Conservation (phyloP, 2,888 invertebrate genomes). For the Acholoe squamosa region DNA sequence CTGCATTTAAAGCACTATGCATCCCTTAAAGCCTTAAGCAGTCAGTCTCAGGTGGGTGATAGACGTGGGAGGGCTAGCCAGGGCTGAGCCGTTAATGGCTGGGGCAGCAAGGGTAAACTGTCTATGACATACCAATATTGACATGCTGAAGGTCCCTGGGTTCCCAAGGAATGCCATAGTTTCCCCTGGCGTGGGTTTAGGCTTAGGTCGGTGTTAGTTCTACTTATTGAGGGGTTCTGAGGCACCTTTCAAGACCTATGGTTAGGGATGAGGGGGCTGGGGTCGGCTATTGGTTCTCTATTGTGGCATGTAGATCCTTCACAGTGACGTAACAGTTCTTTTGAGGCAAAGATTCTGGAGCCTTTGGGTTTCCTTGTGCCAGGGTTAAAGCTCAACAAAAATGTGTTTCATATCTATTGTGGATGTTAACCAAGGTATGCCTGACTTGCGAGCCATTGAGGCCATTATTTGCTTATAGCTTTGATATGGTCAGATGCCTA, state of each 20-base stretch:
- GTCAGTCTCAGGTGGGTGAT: background rate
- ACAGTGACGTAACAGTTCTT: background rate
- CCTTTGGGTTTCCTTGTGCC: background rate
- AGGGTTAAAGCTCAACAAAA: too few species aligned
- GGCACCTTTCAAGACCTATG: background rate
- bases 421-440: too few species aligned
- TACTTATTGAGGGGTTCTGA: background rate
- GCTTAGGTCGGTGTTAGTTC: background rate
- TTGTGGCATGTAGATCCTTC: background rate
- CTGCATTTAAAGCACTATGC: too few species aligned
- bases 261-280: background rate
- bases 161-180: background rate
- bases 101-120: background rate
- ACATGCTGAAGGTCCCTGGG: background rate
- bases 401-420: too few species aligned
- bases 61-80: background rate
- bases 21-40: background rate
- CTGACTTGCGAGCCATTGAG: too few species aligned
- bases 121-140: background rate
- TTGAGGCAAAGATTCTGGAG: background rate
- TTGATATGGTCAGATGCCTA: too few species aligned
- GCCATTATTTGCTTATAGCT: too few species aligned
- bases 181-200: background rate
- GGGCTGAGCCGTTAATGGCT: conserved; percentile 25
- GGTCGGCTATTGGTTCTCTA: background rate